These are phyloP conservation scores for Nymphalis polychloros DNA, from an alignment of 2,888 invertebrate species.

Conservation along the genomic window DNA sequence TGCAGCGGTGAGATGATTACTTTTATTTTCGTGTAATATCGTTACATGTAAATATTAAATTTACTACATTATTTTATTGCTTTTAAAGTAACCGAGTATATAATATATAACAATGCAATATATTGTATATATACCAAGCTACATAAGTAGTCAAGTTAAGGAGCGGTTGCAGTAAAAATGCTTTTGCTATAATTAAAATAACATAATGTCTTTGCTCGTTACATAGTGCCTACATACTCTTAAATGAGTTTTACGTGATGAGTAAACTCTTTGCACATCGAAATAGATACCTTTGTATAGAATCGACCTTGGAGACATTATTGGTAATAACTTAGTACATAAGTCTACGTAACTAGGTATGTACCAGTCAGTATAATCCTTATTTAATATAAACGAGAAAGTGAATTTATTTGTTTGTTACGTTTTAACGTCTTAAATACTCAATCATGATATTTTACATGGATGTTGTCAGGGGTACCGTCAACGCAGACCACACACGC, in stretches of 20 bases:
- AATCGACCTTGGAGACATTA: neutral
- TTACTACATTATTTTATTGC: no score
- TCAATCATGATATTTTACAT: no score
- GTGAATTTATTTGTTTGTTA: no score
- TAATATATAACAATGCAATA: neutral
- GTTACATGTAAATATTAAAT: no score
- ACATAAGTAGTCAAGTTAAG: conserved; percentile 8
- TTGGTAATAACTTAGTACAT: neutral
- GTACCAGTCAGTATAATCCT: no score
- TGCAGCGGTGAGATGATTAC: no score
- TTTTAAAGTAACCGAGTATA: neutral
- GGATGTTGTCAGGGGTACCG: no score
- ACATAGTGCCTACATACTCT: conserved; percentile 1
- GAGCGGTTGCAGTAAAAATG: conserved; percentile 25
- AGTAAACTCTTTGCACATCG: neutral
- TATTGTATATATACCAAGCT: neutral
- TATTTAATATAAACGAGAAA: no score
- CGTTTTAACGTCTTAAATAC: no score
- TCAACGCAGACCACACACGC: no score
- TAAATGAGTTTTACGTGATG: conserved; percentile 20
- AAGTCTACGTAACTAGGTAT: neutral
- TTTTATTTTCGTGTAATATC: no score
- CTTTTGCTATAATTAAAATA: conserved; percentile 32
- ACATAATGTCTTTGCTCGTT: conserved; percentile 12
- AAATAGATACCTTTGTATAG: neutral